Evolutionary conservation across 2,888 invertebrate genomes (phyloP).

Genomic region (Cephonodes hylas): DNA sequence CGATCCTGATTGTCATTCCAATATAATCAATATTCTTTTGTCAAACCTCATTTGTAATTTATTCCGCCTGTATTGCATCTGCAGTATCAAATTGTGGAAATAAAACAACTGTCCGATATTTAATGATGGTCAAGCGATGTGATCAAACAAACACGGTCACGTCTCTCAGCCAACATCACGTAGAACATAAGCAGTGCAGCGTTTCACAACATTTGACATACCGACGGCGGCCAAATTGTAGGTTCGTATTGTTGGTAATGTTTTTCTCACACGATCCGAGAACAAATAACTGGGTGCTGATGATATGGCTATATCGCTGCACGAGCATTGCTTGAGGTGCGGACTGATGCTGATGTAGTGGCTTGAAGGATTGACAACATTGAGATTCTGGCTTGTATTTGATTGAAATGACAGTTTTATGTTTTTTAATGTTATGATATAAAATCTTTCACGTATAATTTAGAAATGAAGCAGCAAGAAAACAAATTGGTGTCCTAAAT

Average conservation of each 20-base stretch:
- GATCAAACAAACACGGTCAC: constrained; percentile 59
- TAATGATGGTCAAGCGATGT: constrained; percentile 25
- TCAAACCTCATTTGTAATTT: no score
- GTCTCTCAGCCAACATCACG: constrained; percentile 30
- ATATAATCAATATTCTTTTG: no score
- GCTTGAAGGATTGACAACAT: constrained; percentile 11
- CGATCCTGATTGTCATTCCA: no score
- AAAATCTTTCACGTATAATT: no score
- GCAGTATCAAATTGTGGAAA: no score
- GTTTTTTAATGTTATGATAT: neutral
- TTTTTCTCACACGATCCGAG: constrained; percentile 79
- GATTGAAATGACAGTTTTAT: neutral
- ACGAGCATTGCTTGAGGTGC: constrained; percentile 59
- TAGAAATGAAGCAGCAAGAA: no score
- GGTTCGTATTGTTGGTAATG: constrained; percentile 61
- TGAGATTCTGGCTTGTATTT: neutral
- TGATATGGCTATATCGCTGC: constrained; percentile 71
- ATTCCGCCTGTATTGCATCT: no score
- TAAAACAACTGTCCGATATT: neutral
- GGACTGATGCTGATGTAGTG: constrained; percentile 35
- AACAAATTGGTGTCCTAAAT: no score
- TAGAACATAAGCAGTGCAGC: constrained; percentile 21
- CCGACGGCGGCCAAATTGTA: constrained; percentile 60
- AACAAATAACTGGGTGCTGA: constrained; percentile 76
- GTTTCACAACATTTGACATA: constrained; percentile 76